Percentiles rank a stretch among this genome's conserved stretches.
These are phyloP conservation scores for Argyresthia albistria DNA, from an alignment of 2,888 invertebrate genomes.

Conservation along the genomic window DNA sequence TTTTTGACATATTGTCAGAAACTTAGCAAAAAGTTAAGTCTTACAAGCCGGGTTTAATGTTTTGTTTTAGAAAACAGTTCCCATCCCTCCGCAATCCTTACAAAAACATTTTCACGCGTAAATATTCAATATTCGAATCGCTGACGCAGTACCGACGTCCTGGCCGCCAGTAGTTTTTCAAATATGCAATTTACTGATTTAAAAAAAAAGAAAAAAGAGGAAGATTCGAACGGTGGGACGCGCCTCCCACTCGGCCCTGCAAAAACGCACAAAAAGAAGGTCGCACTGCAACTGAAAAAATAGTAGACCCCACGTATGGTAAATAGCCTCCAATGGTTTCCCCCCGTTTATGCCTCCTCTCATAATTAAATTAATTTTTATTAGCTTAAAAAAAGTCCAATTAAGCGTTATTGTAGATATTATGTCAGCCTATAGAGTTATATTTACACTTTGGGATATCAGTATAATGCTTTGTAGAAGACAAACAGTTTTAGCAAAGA, in stretches of 20 bases:
- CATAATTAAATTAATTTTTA: slow-evolving; percentile 20
- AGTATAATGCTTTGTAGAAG: no score
- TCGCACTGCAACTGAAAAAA: slow-evolving; percentile 42
- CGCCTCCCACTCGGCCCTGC: slow-evolving; percentile 45
- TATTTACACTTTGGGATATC: no score
- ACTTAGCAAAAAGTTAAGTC: no score
- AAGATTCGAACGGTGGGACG: slow-evolving; percentile 21
- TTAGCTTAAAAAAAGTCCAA: slow-evolving; percentile 21
- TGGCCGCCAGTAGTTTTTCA: slow-evolving; percentile 55
- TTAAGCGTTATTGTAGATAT: no score
- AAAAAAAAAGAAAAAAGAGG: slow-evolving; percentile 50
- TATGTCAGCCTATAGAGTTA: no score
- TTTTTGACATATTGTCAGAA: no score
- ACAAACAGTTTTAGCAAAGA: no score
- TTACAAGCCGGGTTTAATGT: no score
- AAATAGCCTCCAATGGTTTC: slow-evolving; percentile 42
- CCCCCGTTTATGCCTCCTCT: slow-evolving; percentile 21
- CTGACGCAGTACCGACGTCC: neutral
- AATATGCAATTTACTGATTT: slow-evolving; percentile 71
- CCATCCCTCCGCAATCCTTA: neutral
- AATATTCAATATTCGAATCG: no score
- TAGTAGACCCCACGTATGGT: slow-evolving; percentile 53
- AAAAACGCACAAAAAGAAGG: slow-evolving; percentile 54
- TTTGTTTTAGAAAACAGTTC: no score
- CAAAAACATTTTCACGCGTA: neutral